Percentiles rank a stretch among this genome's conserved stretches.
Conservation (phyloP, 92 coral and sea anemone species). For the Siderastrea siderea region DNA sequence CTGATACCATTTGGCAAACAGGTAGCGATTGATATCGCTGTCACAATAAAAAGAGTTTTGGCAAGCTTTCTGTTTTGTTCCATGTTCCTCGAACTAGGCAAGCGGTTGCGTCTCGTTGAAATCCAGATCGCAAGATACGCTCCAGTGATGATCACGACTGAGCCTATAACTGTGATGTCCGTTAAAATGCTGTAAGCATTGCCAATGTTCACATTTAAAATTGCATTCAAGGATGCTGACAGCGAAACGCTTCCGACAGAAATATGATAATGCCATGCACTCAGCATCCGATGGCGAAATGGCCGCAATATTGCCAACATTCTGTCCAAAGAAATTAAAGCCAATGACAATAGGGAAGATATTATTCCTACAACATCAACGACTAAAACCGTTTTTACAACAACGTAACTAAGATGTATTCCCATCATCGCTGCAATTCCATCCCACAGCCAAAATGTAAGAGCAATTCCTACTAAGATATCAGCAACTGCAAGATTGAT, state of each 20-base stretch:
- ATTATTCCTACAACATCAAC: background rate
- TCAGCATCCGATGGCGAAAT: constrained; percentile 11
- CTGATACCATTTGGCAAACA: background rate
- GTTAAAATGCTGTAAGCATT: background rate
- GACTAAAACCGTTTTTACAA: background rate
- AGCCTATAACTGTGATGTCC: background rate
- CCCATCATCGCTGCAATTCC: background rate
- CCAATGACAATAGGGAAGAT: constrained; percentile 6
- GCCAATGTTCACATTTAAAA: background rate
- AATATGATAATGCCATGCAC: background rate
- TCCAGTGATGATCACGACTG: background rate
- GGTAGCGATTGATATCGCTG: background rate
- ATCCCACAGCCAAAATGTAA: background rate
- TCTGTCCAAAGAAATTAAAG: constrained; percentile 21
- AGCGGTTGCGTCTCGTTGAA: background rate
- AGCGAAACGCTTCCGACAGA: background rate
- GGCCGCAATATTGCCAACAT: constrained; percentile 35
- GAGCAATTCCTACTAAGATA: constrained; percentile 1
- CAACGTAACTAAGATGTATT: background rate
- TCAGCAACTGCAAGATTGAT: constrained; percentile 34
- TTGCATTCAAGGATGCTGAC: background rate
- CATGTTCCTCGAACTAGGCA: background rate
- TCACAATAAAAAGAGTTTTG: background rate
- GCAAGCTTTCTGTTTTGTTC: constrained; percentile 4
- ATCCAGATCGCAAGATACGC: constrained; percentile 29